A percentile compares a stretch with the other conserved stretches of the same genome.
Evolutionary conservation across 2,797 vertebrate species (phyloP).

Genomic region (Triplophysa yarkandensis): DNA sequence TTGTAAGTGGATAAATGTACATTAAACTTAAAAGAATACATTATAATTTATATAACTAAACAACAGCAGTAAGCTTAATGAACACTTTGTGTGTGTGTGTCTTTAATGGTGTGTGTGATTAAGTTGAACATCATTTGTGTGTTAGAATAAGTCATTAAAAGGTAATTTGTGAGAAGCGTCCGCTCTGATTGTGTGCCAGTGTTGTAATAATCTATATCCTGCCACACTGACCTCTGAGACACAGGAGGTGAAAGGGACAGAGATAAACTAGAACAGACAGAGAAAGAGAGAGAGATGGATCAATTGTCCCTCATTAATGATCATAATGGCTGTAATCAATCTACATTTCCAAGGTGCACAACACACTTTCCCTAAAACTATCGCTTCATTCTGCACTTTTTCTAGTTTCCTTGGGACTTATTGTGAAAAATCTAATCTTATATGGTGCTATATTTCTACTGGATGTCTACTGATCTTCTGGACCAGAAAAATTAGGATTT

Average conservation of each 20-base stretch:
- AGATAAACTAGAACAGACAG: not conserved
- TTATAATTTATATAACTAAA: not conserved
- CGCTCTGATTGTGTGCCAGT: constrained; percentile 49
- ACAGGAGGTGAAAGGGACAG: not conserved
- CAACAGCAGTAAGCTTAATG: not conserved
- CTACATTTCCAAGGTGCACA: constrained; percentile 46
- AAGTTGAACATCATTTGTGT: constrained; percentile 71
- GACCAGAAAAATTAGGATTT: no score
- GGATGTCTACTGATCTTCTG: no score
- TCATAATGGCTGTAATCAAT: constrained; percentile 79
- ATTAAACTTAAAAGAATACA: not conserved
- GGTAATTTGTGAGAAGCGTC: constrained; percentile 60
- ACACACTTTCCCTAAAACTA: constrained; percentile 38
- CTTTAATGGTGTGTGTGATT: constrained; percentile 36
- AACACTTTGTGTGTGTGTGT: not conserved
- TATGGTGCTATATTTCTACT: not conserved
- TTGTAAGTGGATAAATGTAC: not conserved
- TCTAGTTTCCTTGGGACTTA: not conserved
- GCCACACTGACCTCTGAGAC: constrained; percentile 41
- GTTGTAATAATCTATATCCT: constrained; percentile 43
- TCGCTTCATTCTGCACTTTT: not conserved
- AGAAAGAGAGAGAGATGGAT: constrained; percentile 49
- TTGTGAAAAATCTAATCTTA: not conserved
- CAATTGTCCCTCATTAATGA: constrained; percentile 78
- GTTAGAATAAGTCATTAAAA: constrained; percentile 73